Evolutionary conservation across 2,888 invertebrate genomes (phyloP).

Genomic region (Malacosoma neustria): DNA sequence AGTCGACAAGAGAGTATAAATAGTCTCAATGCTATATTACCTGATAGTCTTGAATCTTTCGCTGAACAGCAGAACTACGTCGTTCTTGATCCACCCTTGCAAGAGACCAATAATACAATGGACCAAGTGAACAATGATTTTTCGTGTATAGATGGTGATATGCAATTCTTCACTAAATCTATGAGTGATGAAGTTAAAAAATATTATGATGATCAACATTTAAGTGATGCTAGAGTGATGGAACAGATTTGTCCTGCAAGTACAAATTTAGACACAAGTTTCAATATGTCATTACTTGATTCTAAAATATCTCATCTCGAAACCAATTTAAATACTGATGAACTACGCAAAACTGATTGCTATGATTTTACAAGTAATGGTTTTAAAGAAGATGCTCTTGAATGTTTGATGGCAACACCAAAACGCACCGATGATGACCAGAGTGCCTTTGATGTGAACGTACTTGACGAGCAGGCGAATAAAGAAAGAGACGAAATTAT

Average conservation of each 20-base stretch:
- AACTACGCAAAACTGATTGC: constrained; percentile 49
- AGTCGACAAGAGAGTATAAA: constrained; percentile 50
- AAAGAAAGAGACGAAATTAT: constrained; percentile 59
- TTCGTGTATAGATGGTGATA: constrained; percentile 61
- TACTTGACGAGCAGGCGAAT: constrained; percentile 31
- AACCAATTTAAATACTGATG: constrained; percentile 45
- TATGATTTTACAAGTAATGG: constrained; percentile 57
- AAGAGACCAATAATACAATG: constrained; percentile 38
- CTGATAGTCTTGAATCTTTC: constrained; percentile 60
- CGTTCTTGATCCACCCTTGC: constrained; percentile 46
- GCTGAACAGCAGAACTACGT: constrained; percentile 59
- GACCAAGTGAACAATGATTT: constrained; percentile 51
- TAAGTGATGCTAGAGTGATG: constrained; percentile 47
- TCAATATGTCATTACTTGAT: constrained; percentile 55
- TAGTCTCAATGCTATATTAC: constrained; percentile 52
- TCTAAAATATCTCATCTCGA: constrained; percentile 46
- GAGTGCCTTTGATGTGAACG: constrained; percentile 29
- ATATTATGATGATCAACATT: constrained; percentile 58
- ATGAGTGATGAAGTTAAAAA: constrained; percentile 68
- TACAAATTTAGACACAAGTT: constrained; percentile 49
- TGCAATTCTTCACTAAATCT: constrained; percentile 66
- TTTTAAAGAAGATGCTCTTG: constrained; percentile 53
- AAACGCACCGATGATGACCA: constrained; percentile 40
- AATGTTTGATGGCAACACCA: constrained; percentile 55
- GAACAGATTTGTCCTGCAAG: constrained; percentile 57